These are phyloP conservation scores for Artemia franciscana DNA, from an alignment of 1,140 invertebrate species.

Conservation along the genomic window DNA sequence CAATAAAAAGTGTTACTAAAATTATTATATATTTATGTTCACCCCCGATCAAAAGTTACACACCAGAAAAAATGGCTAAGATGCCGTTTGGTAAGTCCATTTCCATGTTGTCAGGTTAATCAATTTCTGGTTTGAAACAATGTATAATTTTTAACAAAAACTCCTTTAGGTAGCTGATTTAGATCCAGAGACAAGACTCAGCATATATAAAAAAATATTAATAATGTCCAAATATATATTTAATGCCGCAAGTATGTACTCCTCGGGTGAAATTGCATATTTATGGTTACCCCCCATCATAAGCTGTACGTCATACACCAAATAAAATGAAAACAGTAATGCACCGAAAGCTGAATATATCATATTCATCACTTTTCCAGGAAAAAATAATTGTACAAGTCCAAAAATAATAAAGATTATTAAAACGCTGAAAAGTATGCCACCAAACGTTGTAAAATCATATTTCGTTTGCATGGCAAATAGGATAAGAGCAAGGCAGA, in stretches of 20 bases:
- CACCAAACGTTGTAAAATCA: slow-evolving; percentile 69
- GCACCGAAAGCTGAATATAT: slow-evolving; percentile 62
- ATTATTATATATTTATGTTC: too few species aligned
- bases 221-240: slow-evolving; percentile 75
- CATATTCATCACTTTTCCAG: slow-evolving; percentile 29
- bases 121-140: too few species aligned
- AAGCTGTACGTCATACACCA: slow-evolving; percentile 80
- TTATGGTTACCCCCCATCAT: slow-evolving; percentile 82
- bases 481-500: slow-evolving; percentile 56
- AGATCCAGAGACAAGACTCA: slow-evolving; percentile 50
- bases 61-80: too few species aligned
- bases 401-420: slow-evolving; percentile 67
- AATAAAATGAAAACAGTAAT: slow-evolving; percentile 50
- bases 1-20: too few species aligned
- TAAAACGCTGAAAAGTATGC: slow-evolving; percentile 44
- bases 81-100: too few species aligned
- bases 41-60: too few species aligned
- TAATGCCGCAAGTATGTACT: slow-evolving; percentile 82
- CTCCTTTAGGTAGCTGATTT: too few species aligned
- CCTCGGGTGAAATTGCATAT: slow-evolving; percentile 75
- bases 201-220: slow-evolving; percentile 69
- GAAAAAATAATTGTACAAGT: slow-evolving; percentile 46
- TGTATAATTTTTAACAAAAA: too few species aligned
- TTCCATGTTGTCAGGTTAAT: too few species aligned
- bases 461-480: slow-evolving; percentile 84